These are phyloP conservation scores for Epinephelus fuscoguttatus DNA, from an alignment of 2,113 vertebrate species.

Conservation along the genomic window DNA sequence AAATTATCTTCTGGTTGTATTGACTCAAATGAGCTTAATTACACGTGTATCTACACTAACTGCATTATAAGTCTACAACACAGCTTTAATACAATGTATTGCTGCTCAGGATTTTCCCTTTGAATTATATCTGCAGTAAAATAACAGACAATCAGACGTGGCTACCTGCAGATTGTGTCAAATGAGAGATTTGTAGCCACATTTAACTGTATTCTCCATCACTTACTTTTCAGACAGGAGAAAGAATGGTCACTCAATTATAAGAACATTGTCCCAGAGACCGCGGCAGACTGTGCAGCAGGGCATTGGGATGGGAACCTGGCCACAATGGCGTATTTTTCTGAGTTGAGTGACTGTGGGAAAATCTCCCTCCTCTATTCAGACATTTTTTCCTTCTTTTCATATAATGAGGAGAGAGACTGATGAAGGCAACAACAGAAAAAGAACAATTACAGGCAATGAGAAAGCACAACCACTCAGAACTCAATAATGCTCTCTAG, in stretches of 20 bases:
- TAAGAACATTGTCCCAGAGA: constrained; percentile 98
- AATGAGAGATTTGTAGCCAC: constrained; percentile 36
- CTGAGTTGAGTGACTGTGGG: constrained; percentile 99
- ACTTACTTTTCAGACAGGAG: constrained; percentile 89
- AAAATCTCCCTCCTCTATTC: constrained; percentile 99
- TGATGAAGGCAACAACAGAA: constrained; percentile 95
- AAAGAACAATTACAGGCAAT: constrained; percentile 97
- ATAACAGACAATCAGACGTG: constrained; percentile 5
- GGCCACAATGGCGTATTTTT: constrained; percentile 97
- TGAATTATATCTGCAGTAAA: constrained; percentile 19
- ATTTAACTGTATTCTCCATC: constrained; percentile 88
- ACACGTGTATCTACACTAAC: neutral
- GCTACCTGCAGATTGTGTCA: constrained; percentile 33
- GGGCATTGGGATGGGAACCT: constrained; percentile 82
- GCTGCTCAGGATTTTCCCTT: neutral
- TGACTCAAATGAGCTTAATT: neutral
- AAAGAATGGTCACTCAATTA: constrained; percentile 93
- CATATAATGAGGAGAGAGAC: constrained; percentile 96
- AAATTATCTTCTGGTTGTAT: neutral
- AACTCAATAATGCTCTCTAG: constrained; percentile 95
- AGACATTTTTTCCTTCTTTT: constrained; percentile 97
- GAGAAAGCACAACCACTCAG: constrained; percentile 90
- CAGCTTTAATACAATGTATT: neutral
- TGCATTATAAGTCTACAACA: neutral
- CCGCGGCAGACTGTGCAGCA: constrained; percentile 82